phyloP scores from a whole-genome alignment of 2,888 invertebrate genomes.

The Polydrusus cervinus region DNA sequence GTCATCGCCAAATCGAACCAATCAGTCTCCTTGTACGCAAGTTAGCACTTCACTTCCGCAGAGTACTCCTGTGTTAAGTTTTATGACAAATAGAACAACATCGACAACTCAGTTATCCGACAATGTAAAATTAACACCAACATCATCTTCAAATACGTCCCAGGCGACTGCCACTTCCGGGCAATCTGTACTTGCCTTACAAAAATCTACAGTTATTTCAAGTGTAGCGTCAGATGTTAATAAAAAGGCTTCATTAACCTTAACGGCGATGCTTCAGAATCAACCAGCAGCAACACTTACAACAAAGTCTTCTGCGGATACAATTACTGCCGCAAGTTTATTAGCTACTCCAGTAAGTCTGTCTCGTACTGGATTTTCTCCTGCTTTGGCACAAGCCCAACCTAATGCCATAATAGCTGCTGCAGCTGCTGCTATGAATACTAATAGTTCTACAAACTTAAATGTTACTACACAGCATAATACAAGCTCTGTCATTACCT shows the following conservation, averaged over 20 bases:
- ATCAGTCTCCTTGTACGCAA: conserved; percentile 10
- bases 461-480: conserved; percentile 17
- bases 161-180: conserved; percentile 6
- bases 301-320: conserved; percentile 68
- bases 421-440: conserved; percentile 71
- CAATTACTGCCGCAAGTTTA: conserved; percentile 70
- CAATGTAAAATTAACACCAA: conserved; percentile 63
- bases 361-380: conserved; percentile 65
- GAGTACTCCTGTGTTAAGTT: conserved; percentile 12
- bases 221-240: conserved; percentile 50
- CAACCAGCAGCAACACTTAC: conserved; percentile 70
- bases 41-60: conserved; percentile 6
- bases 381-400: conserved; percentile 67
- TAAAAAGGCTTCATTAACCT: conserved; percentile 66
- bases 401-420: conserved; percentile 68
- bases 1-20: conserved; percentile 51
- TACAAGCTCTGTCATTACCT: conserved; percentile 56
- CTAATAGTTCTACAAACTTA: conserved; percentile 65
- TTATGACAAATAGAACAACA: conserved; percentile 29
- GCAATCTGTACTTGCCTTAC: conserved; percentile 18
- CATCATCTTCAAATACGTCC: conserved; percentile 24
- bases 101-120: conserved; percentile 62
- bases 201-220: conserved; percentile 51
- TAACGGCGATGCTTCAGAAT: conserved; percentile 72
- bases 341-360: conserved; percentile 68